These are phyloP conservation scores for Sycophila texana DNA, from an alignment of 2,888 invertebrate genomes.

Conservation along the genomic window DNA sequence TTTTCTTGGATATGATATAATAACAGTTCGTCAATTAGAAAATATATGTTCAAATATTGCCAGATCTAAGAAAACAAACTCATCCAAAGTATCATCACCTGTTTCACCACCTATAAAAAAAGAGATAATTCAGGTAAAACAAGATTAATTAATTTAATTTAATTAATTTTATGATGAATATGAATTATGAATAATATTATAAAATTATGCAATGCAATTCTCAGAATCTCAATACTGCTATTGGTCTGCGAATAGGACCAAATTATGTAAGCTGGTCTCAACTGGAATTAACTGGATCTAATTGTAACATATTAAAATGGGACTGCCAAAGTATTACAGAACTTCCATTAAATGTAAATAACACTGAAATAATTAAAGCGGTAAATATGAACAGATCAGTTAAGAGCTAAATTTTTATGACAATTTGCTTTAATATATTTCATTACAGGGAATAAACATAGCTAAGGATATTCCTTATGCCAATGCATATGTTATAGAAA, in stretches of 20 bases:
- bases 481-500: constrained; percentile 51
- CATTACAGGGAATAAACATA: constrained; percentile 26
- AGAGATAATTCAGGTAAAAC: constrained; percentile 13
- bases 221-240: constrained; percentile 36
- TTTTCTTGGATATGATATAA: constrained; percentile 4
- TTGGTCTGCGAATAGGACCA: constrained; percentile 30
- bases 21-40: constrained; percentile 18
- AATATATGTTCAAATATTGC: constrained; percentile 32
- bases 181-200: constrained; percentile 1
- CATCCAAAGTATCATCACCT: neutral
- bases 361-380: constrained; percentile 33
- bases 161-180: neutral
- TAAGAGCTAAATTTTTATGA: neutral
- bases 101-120: constrained; percentile 5
- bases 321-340: constrained; percentile 22
- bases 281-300: constrained; percentile 35
- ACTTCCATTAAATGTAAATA: neutral
- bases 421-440: neutral
- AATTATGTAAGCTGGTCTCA: constrained; percentile 45
- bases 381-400: constrained; percentile 24
- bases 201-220: too few relatives aligned
- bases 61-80: neutral
- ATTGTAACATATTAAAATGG: constrained; percentile 47
- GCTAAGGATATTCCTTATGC: constrained; percentile 33
- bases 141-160: neutral